phyloP scores from a whole-genome alignment of 2,113 vertebrate species.

The Catharus bicknelli region DNA sequence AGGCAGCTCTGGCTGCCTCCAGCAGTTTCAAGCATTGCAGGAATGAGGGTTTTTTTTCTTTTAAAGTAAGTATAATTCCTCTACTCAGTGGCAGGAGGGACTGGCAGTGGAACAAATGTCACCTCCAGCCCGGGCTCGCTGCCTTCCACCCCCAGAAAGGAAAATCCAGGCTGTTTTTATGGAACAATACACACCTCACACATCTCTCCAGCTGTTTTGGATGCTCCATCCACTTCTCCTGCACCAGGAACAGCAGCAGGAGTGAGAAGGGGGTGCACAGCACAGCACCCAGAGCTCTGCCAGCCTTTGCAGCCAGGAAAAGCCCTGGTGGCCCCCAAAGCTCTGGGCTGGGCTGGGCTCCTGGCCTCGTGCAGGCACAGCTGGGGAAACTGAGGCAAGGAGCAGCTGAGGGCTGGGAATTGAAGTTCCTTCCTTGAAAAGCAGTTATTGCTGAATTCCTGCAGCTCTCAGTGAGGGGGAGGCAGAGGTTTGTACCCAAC shows the following conservation, averaged over 20 bases:
- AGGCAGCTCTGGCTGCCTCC: slow-evolving; percentile 25
- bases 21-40: not conserved
- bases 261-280: not conserved
- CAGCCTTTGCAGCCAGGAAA: not conserved
- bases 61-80: not conserved
- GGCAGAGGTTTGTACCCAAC: not conserved
- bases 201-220: not conserved
- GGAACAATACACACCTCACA: not conserved
- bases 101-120: not conserved
- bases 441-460: not conserved
- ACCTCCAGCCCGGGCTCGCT: not conserved
- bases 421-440: too few relatives aligned
- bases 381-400: not conserved
- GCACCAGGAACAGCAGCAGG: not conserved
- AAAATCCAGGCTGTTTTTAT: not conserved
- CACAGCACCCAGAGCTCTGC: not conserved
- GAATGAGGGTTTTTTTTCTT: not conserved
- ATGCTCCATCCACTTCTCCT: not conserved
- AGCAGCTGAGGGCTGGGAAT: not conserved
- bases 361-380: not conserved
- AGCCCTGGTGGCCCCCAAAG: not conserved
- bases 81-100: not conserved
- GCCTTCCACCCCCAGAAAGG: not conserved
- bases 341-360: not conserved
- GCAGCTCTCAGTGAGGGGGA: not conserved